phyloP scores from a whole-genome alignment of 2,888 invertebrate species.

The Euzophera pinguis region DNA sequence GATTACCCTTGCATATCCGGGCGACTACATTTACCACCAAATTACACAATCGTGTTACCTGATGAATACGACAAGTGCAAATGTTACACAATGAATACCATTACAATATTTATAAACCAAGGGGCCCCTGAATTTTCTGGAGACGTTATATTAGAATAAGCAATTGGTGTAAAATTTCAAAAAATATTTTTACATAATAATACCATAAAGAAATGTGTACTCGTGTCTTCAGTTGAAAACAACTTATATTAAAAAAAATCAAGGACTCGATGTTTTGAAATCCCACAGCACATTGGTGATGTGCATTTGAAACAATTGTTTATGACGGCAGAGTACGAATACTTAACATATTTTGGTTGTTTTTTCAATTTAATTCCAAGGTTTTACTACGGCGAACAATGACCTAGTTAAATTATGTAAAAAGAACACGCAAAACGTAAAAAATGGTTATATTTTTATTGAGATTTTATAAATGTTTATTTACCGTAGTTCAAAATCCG shows the following conservation, averaged over 20 bases:
- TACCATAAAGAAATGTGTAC: conserved; percentile 28
- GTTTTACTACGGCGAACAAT: neutral
- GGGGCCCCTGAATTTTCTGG: conserved; percentile 32
- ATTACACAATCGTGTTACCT: conserved; percentile 5
- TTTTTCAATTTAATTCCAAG: conserved; percentile 2
- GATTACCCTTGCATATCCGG: neutral
- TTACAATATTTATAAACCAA: conserved; percentile 13
- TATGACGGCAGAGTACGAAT: neutral
- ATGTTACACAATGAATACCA: conserved; percentile 34
- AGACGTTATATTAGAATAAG: conserved; percentile 35
- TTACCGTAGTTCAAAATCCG: too few relatives aligned
- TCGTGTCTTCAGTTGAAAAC: conserved; percentile 19
- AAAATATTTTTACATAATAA: conserved; percentile 41
- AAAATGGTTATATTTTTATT: neutral
- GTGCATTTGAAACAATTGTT: conserved; percentile 9
- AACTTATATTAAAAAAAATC: conserved; percentile 7
- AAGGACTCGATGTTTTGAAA: conserved; percentile 9
- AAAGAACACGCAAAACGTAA: neutral
- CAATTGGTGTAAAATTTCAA: conserved; percentile 31
- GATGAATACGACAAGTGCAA: conserved; percentile 38
- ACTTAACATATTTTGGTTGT: neutral
- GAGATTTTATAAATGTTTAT: neutral
- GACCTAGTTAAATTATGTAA: neutral
- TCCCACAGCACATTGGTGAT: neutral
- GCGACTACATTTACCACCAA: neutral